Evolutionary conservation across 2,888 invertebrate genomes (phyloP).

Genomic region (Exocentrus adspersus): DNA sequence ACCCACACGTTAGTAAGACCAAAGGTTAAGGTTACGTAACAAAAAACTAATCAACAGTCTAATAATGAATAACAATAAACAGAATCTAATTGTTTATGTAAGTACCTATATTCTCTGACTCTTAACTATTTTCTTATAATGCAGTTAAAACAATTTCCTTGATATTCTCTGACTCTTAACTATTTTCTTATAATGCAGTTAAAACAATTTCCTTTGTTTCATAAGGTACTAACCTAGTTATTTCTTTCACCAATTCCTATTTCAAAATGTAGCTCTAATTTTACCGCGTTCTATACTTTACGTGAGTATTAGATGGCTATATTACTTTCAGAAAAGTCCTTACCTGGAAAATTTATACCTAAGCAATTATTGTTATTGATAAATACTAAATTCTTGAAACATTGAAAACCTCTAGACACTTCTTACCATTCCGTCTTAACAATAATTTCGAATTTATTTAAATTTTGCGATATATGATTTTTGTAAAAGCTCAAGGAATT

Average conservation of each 20-base stretch:
- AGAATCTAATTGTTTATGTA: conserved; percentile 1
- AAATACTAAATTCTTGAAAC: conserved; percentile 9
- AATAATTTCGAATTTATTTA: no score
- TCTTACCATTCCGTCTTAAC: conserved; percentile 2
- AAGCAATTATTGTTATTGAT: conserved; percentile 18
- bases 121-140: conserved; percentile 12
- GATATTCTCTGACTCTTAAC: conserved; percentile 9
- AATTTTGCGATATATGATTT: not conserved
- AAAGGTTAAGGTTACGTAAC: conserved; percentile 19
- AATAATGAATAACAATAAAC: conserved; percentile 2
- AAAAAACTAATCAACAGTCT: conserved; percentile 1
- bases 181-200: conserved; percentile 15
- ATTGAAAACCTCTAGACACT: not conserved
- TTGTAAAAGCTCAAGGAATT: no score
- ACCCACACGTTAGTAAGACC: conserved; percentile 14
- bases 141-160: conserved; percentile 9
- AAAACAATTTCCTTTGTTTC: conserved; percentile 12
- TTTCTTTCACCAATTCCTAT: conserved; percentile 24
- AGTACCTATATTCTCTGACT: conserved; percentile 12
- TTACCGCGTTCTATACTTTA: conserved; percentile 13
- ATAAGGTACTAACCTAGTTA: conserved; percentile 18
- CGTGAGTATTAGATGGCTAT: no score
- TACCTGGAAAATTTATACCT: conserved; percentile 20
- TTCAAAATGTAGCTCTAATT: conserved; percentile 15
- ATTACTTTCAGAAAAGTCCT: conserved; percentile 22